A percentile compares a stretch with the other conserved stretches of the same genome.
phyloP scores from a whole-genome alignment of 2,888 invertebrate species.

The Cerceris rybyensis region DNA sequence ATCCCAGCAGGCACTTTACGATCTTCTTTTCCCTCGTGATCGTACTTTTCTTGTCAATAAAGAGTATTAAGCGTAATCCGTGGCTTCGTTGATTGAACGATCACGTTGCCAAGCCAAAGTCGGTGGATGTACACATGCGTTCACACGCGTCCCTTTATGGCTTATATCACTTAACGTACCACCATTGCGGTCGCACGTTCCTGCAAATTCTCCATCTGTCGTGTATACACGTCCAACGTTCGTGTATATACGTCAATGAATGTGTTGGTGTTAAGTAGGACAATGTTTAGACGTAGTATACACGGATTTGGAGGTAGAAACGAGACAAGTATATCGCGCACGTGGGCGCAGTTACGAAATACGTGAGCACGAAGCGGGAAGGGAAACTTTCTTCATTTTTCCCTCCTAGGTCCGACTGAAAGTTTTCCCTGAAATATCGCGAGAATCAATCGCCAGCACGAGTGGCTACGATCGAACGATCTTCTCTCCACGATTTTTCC shows the following conservation, averaged over 20 bases:
- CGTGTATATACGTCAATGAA: not conserved
- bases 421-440: constrained; percentile 77
- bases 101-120: constrained; percentile 15
- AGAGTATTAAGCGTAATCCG: constrained; percentile 50
- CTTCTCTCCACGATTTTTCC: constrained; percentile 47
- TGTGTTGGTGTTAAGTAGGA: not conserved
- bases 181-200: not conserved
- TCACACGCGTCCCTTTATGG: constrained; percentile 17
- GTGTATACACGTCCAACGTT: not conserved
- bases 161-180: constrained; percentile 50
- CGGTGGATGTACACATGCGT: not conserved
- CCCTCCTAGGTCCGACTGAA: constrained; percentile 60
- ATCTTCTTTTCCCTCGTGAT: constrained; percentile 15
- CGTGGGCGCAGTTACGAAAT: constrained; percentile 69
- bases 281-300: constrained; percentile 10
- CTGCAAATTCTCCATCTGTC: constrained; percentile 14
- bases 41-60: constrained; percentile 35
- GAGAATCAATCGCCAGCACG: constrained; percentile 77
- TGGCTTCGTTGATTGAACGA: constrained; percentile 27
- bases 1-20: not conserved
- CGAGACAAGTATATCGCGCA: constrained; percentile 66
- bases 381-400: constrained; percentile 81
- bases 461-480: constrained; percentile 62
- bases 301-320: constrained; percentile 49
- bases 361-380: constrained; percentile 57